These are phyloP conservation scores for Heliocidaris tuberculata DNA, from an alignment of 35 echinoderm and acorn worm species.

Conservation along the genomic window DNA sequence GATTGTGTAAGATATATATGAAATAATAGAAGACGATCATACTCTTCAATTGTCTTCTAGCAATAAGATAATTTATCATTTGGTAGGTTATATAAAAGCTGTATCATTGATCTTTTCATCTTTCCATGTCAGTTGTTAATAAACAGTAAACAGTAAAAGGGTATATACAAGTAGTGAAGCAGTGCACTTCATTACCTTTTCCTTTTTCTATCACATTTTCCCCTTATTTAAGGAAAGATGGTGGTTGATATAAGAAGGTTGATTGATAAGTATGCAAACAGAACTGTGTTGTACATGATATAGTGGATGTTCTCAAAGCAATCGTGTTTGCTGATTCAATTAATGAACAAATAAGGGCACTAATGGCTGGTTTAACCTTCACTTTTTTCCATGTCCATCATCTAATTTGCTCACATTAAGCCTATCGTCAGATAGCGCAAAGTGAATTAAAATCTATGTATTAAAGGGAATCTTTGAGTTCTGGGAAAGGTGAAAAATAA, in stretches of 20 bases:
- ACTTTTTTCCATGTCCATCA: background rate
- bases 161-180: background rate
- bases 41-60: no score
- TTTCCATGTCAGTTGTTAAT: no score
- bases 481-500: no score
- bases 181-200: background rate
- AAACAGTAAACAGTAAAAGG: no score
- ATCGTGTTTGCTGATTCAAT: background rate
- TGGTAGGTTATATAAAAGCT: no score
- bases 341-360: background rate
- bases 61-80: no score
- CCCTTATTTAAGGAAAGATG: background rate
- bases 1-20: no score
- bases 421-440: background rate
- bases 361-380: background rate
- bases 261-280: slow-evolving; percentile 12
- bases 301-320: background rate
- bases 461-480: no score
- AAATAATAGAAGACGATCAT: no score
- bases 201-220: background rate
- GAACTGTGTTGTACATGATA: background rate
- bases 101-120: no score
- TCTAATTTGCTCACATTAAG: background rate
- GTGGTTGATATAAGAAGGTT: background rate
- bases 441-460: background rate